phyloP scores from a whole-genome alignment of 2,113 vertebrate species.

The Orientallactaga bullata region DNA sequence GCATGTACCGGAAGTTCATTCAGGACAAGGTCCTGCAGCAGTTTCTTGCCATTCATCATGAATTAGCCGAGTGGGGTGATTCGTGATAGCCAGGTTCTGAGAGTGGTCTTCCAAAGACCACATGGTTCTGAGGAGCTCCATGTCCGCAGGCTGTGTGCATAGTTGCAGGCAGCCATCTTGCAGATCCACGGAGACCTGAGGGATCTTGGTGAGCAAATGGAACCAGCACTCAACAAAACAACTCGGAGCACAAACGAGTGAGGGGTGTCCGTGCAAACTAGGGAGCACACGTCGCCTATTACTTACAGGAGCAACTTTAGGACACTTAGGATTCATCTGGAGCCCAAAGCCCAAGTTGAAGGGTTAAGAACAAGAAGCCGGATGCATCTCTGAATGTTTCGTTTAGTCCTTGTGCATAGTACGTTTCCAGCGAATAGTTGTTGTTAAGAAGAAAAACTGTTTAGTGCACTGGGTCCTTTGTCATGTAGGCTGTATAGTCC shows the following conservation, averaged over 20 bases:
- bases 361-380: background rate
- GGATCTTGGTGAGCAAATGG: background rate
- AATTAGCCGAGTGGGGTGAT: conserved; percentile 2
- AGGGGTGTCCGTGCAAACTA: fast-evolving
- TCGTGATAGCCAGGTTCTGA: background rate
- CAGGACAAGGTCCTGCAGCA: fast-evolving
- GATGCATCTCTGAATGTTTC: background rate
- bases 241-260: background rate
- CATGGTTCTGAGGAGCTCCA: background rate
- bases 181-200: background rate
- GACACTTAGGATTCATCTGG: background rate
- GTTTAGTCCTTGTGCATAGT: background rate
- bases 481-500: background rate
- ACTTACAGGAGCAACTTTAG: background rate
- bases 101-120: background rate
- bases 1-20: background rate
- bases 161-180: background rate
- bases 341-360: background rate
- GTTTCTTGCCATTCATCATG: background rate
- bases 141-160: background rate
- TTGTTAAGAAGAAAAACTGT: background rate
- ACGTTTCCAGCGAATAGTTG: background rate
- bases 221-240: background rate
- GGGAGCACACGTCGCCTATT: background rate
- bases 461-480: background rate